These are phyloP conservation scores for Umimayanthus kanabou DNA, from an alignment of 92 coral and sea anemone species.

Conservation along the genomic window DNA sequence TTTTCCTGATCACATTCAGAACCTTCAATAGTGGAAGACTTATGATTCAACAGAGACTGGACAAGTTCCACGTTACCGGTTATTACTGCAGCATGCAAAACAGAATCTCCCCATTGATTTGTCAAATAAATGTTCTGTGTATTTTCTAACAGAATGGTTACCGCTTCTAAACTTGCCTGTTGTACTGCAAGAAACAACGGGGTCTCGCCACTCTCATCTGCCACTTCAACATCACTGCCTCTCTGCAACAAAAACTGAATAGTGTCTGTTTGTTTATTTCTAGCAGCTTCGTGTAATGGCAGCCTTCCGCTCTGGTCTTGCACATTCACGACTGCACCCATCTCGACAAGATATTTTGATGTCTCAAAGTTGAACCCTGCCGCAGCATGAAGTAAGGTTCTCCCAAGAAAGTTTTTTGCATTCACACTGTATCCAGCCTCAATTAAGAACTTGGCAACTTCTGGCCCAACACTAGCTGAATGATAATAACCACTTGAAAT, in stretches of 20 bases:
- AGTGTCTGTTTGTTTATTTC: background rate
- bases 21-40: background rate
- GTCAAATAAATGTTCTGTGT: background rate
- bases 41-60: background rate
- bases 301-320: background rate
- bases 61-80: background rate
- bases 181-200: background rate
- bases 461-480: background rate
- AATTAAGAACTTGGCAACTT: background rate
- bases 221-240: background rate
- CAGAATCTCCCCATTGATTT: background rate
- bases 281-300: constrained; percentile 3
- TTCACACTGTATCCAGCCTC: constrained; percentile 2
- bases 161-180: background rate
- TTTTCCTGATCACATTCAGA: background rate
- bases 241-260: background rate
- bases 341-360: background rate
- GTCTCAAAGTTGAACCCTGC: constrained; percentile 1
- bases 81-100: background rate
- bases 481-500: background rate
- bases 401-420: background rate
- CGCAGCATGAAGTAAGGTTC: background rate
- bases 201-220: background rate
- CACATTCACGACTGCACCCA: background rate
- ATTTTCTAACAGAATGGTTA: background rate